These are phyloP conservation scores for Casuarius casuarius DNA, from an alignment of 2,113 vertebrate genomes.

Conservation along the genomic window DNA sequence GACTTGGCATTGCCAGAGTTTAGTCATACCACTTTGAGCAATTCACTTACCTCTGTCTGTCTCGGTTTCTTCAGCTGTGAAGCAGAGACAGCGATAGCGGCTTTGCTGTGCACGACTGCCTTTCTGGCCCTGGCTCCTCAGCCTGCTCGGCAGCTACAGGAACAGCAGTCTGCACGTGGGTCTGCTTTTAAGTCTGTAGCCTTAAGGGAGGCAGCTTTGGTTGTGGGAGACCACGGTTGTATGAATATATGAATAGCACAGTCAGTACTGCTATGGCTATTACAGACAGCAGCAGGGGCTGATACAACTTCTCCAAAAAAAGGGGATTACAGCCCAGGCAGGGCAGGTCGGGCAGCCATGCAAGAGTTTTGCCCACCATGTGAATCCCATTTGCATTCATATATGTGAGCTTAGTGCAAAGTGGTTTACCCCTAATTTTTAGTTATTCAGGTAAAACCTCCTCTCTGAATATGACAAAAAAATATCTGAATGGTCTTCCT, in stretches of 20 bases:
- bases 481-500: not conserved
- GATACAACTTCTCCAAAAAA: not conserved
- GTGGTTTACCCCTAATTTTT: not conserved
- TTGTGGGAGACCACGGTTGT: accelerated
- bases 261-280: not conserved
- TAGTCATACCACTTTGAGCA: not conserved
- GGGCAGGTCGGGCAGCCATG: not conserved
- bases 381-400: not conserved
- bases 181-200: not conserved
- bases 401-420: not conserved
- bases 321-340: not conserved
- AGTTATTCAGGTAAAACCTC: not conserved
- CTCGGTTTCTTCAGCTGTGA: slow-evolving; percentile 13
- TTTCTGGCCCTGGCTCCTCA: not conserved
- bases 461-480: not conserved
- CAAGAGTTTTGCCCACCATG: not conserved
- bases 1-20: not conserved
- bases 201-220: not conserved
- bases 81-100: not conserved
- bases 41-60: not conserved
- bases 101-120: not conserved
- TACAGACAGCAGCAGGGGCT: not conserved
- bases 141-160: not conserved
- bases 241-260: not conserved
- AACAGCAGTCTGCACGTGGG: not conserved